Percentiles rank a stretch among this genome's conserved stretches.
Conservation (phyloP, 2,797 vertebrate genomes). For the Kryptolebias ocellatus region DNA sequence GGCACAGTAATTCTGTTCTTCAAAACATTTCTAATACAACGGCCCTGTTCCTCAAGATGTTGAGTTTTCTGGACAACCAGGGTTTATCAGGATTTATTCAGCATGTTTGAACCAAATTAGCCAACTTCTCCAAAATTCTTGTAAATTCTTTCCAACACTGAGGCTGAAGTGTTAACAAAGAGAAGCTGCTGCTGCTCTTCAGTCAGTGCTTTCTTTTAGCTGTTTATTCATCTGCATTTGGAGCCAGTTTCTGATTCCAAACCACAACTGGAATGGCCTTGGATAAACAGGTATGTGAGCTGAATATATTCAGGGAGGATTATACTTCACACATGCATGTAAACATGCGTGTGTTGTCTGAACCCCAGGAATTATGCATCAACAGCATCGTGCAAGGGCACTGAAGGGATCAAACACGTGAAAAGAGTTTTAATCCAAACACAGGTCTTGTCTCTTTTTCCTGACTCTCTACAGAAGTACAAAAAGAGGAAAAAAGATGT, state of each 20-base stretch:
- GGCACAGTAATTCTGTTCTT: no score
- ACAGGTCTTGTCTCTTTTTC: background rate
- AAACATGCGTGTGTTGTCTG: background rate
- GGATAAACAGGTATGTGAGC: background rate
- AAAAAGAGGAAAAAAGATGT: background rate
- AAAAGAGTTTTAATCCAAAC: slow-evolving; percentile 15
- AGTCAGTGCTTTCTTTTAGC: no score
- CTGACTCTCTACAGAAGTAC: background rate
- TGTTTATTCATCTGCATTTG: background rate
- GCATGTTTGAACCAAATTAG: no score
- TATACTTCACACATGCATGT: background rate
- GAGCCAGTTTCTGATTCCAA: background rate
- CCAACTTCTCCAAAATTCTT: no score
- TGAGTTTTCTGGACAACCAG: no score
- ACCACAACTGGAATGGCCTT: background rate
- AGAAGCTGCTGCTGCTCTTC: background rate
- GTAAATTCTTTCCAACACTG: no score
- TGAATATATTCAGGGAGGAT: background rate
- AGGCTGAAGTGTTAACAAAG: no score
- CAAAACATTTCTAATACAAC: no score
- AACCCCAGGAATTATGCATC: background rate
- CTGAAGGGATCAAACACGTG: background rate
- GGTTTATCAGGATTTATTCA: no score
- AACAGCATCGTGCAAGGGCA: slow-evolving; percentile 2
- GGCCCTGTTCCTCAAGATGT: no score